Conservation (phyloP, 2,113 vertebrate genomes). For the Elephantulus edwardii region DNA sequence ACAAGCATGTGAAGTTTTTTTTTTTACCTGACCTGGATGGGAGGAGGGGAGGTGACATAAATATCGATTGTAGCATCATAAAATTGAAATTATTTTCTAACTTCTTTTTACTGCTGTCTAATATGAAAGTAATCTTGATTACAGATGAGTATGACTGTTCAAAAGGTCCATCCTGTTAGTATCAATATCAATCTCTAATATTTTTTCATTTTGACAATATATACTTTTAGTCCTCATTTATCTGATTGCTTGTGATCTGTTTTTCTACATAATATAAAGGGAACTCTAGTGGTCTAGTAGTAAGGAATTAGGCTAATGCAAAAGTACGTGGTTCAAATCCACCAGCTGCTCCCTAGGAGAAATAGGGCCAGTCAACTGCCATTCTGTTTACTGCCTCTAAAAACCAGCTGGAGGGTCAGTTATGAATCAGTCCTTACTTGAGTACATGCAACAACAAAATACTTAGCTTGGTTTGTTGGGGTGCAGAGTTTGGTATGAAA, state of each 20-base stretch:
- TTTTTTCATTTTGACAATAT: conserved; percentile 81
- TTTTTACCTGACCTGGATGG: conserved; percentile 53
- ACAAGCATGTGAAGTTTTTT: conserved; percentile 33
- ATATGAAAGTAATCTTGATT: conserved; percentile 90
- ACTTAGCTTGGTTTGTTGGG: no score
- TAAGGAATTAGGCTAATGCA: no score
- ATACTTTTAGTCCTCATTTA: conserved; percentile 84
- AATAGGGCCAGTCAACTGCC: no score
- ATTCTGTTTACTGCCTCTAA: no score
- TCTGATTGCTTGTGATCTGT: conserved; percentile 21
- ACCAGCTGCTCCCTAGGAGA: no score
- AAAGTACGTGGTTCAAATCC: no score
- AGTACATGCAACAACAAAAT: no score
- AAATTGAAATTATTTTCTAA: conserved; percentile 82
- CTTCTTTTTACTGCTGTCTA: conserved; percentile 86
- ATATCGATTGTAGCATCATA: conserved; percentile 64
- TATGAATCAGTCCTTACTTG: no score
- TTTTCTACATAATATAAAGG: conserved; percentile 45
- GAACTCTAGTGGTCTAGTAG: conserved; percentile 23
- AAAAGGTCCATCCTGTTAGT: conserved; percentile 85
- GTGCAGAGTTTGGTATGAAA: conserved; percentile 51
- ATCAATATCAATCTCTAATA: conserved; percentile 72
- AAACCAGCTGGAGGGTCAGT: no score
- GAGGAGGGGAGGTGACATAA: conserved; percentile 34
- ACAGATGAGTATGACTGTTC: conserved; percentile 90